Percentiles rank a stretch among this genome's conserved stretches.
phyloP scores from a whole-genome alignment of 2,797 vertebrate species.

The Neosalanx taihuensis region DNA sequence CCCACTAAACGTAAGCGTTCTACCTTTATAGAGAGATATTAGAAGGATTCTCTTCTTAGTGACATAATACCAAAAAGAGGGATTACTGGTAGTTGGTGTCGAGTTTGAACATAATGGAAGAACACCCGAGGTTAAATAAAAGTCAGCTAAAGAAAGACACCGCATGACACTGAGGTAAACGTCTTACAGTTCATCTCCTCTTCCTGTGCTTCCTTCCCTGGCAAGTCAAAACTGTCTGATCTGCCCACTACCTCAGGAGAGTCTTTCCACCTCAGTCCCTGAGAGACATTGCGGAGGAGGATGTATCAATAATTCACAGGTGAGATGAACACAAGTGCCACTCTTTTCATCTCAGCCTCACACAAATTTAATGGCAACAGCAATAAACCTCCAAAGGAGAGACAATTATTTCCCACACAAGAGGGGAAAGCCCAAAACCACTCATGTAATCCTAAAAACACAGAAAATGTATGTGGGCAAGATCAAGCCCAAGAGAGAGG shows the following conservation, averaged over 20 bases:
- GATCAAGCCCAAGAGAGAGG: conserved; percentile 57
- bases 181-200: conserved; percentile 40
- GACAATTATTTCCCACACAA: conserved; percentile 53
- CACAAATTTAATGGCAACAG: conserved; percentile 58
- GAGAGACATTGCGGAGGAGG: conserved; percentile 41
- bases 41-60: conserved; percentile 24
- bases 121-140: conserved; percentile 48
- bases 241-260: conserved; percentile 50
- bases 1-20: conserved; percentile 20
- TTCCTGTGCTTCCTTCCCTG: conserved; percentile 19
- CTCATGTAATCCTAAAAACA: conserved; percentile 44
- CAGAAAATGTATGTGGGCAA: conserved; percentile 52
- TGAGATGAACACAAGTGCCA: conserved; percentile 62
- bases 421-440: conserved; percentile 39
- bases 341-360: conserved; percentile 62
- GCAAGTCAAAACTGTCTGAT: conserved; percentile 34
- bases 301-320: conserved; percentile 76
- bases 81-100: conserved; percentile 5
- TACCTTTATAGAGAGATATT: conserved; percentile 15
- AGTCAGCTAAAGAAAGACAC: conserved; percentile 28
- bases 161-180: conserved; percentile 34
- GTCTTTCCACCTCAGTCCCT: conserved; percentile 48
- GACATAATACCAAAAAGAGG: conserved; percentile 31
- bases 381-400: conserved; percentile 56
- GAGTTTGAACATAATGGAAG: conserved; percentile 42